These are phyloP conservation scores for Castor canadensis DNA, from an alignment of 2,113 vertebrate species.

Conservation along the genomic window DNA sequence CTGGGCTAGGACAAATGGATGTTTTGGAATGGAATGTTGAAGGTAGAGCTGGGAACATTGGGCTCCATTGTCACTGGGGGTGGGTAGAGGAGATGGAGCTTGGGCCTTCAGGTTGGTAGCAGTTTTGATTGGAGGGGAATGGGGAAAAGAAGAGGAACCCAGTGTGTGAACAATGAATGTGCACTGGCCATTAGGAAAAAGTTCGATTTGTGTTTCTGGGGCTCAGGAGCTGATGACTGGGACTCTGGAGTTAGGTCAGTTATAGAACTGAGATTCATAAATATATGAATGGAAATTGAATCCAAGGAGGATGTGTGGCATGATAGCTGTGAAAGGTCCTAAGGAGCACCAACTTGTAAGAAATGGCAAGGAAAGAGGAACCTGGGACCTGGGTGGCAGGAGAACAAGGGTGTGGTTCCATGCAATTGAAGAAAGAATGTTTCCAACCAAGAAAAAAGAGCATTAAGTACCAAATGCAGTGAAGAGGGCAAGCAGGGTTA, in stretches of 20 bases:
- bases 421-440: not conserved
- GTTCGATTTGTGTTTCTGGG: not conserved
- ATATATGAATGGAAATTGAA: not conserved
- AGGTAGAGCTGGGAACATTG: fast-evolving
- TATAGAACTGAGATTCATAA: not conserved
- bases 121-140: not conserved
- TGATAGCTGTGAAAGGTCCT: not conserved
- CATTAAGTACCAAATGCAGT: no score
- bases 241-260: not conserved
- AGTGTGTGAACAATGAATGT: no score
- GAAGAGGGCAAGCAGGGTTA: not conserved
- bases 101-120: fast-evolving
- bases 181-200: fast-evolving
- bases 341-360: not conserved
- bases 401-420: not conserved
- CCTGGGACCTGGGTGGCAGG: not conserved
- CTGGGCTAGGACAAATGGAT: not conserved
- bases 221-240: not conserved
- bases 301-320: not conserved
- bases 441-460: not conserved
- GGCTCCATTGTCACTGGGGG: not conserved
- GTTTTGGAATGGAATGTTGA: fast-evolving
- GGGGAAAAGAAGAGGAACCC: not conserved
- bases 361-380: not conserved
- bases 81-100: not conserved